Conservation (phyloP, 2,888 invertebrate genomes). For the Eupithecia subumbrata region DNA sequence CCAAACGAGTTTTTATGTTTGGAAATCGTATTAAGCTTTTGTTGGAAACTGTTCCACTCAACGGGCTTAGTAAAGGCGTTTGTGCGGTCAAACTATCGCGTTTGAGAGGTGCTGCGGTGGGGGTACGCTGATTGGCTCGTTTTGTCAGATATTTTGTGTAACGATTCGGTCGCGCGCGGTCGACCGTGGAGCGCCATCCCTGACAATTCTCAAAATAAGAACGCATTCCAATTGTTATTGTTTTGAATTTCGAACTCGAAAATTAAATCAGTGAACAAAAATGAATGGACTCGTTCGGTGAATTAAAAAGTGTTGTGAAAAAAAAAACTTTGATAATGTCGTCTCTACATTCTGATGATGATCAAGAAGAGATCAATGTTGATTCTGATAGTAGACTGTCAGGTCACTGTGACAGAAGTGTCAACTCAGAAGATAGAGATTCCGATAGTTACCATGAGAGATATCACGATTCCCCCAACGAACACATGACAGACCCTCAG, state of each 20-base stretch:
- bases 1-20: constrained; percentile 84
- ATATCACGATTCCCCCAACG: constrained; percentile 77
- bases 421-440: constrained; percentile 82
- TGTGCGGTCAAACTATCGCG: constrained; percentile 81
- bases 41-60: constrained; percentile 83
- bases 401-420: constrained; percentile 77
- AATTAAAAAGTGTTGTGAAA: constrained; percentile 30
- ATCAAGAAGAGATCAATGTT: constrained; percentile 88
- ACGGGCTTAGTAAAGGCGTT: constrained; percentile 82
- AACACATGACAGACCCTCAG: constrained; percentile 80
- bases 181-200: constrained; percentile 66
- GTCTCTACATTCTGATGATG: constrained; percentile 84
- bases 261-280: constrained; percentile 48
- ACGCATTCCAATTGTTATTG: constrained; percentile 45
- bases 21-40: constrained; percentile 85
- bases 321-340: constrained; percentile 66
- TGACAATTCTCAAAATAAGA: constrained; percentile 58
- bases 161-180: constrained; percentile 74
- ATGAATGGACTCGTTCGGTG: constrained; percentile 39
- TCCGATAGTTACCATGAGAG: constrained; percentile 83
- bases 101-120: constrained; percentile 73
- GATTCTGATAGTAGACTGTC: constrained; percentile 86
- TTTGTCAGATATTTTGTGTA: constrained; percentile 72
- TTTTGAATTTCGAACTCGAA: constrained; percentile 43
- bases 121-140: constrained; percentile 78